phyloP scores from a whole-genome alignment of 23 tunicate genomes.

The Trididemnum nubilum region DNA sequence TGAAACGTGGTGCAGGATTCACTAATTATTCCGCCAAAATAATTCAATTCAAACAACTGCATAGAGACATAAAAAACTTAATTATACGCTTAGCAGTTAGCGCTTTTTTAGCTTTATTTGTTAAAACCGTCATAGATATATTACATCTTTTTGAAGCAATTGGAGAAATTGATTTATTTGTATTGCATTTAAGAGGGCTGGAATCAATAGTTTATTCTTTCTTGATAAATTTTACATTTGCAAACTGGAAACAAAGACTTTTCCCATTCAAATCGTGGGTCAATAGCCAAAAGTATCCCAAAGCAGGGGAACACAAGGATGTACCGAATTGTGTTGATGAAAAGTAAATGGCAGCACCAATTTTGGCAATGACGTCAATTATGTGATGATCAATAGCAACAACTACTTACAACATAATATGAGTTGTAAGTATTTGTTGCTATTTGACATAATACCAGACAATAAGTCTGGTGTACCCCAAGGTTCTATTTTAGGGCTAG shows the following conservation, averaged over 20 bases:
- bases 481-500: no score
- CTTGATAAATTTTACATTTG: not conserved
- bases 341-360: no score
- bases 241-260: constrained; percentile 15
- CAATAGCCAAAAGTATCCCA: no score
- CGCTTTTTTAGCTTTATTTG: not conserved
- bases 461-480: no score
- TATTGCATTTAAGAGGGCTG: not conserved
- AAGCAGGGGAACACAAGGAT: no score
- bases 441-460: no score
- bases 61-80: not conserved
- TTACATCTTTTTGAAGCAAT: not conserved
- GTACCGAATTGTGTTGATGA: no score
- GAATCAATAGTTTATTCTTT: not conserved
- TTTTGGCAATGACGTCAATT: no score
- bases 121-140: not conserved
- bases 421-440: no score
- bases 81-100: not conserved
- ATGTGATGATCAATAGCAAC: no score
- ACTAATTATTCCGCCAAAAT: not conserved
- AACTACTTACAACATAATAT: no score
- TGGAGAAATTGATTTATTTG: not conserved
- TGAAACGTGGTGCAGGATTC: not conserved
- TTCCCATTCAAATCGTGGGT: no score
- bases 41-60: not conserved